Conservation (phyloP, 2,113 vertebrate species). For the Prinia subflava region DNA sequence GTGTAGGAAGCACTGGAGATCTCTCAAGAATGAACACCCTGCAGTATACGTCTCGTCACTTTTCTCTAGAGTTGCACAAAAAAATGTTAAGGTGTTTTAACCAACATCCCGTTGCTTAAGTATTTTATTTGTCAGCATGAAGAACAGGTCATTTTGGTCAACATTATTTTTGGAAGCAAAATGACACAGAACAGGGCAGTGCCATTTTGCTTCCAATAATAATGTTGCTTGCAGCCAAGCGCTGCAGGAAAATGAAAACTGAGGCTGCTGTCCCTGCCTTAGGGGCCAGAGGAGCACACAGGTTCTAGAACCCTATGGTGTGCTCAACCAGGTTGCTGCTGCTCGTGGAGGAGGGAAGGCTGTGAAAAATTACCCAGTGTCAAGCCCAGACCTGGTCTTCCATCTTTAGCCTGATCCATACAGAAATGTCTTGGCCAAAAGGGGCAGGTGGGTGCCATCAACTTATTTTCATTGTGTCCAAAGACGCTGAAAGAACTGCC, state of each 20-base stretch:
- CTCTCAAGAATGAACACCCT: neutral
- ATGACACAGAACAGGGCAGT: neutral
- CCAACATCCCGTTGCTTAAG: neutral
- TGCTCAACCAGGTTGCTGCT: neutral
- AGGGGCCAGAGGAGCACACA: neutral
- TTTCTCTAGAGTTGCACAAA: neutral
- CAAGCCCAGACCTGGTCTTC: neutral
- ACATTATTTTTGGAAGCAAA: no score
- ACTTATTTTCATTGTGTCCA: neutral
- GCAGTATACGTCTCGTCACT: fast-evolving
- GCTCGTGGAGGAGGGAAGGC: neutral
- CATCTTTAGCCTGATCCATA: neutral
- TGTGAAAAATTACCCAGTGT: neutral
- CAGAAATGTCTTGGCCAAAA: neutral
- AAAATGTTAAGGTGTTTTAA: neutral
- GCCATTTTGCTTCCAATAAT: neutral
- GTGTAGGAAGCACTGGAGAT: neutral
- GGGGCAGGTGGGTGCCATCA: neutral
- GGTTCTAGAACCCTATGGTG: neutral
- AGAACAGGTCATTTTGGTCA: neutral
- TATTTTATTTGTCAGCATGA: neutral
- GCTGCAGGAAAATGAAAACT: neutral
- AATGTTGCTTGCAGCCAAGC: neutral
- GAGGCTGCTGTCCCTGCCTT: neutral
- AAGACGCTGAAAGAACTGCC: neutral